Evolutionary conservation across 37 sponge, comb jelly and placozoan genomes (phyloP).

Genomic region (Geodia barretti): DNA sequence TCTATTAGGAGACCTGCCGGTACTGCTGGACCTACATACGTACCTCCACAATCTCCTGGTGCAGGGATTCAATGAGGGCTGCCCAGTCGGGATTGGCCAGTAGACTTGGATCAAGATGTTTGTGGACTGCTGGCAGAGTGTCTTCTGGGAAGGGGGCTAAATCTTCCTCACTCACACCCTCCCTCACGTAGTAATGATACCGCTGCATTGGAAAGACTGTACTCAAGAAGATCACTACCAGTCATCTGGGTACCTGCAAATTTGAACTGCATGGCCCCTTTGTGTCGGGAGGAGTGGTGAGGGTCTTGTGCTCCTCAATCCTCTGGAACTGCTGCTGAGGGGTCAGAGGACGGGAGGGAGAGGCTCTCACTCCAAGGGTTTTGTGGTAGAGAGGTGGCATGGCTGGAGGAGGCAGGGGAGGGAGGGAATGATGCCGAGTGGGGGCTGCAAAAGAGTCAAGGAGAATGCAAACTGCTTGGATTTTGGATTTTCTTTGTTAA

Average conservation of each 20-base stretch:
- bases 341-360: slow-evolving; percentile 73
- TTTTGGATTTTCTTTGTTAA: background rate
- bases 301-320: slow-evolving; percentile 34
- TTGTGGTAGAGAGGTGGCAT: slow-evolving; percentile 75
- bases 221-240: too few relatives aligned
- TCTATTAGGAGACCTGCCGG: background rate
- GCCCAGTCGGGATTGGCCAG: slow-evolving; percentile 57
- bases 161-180: slow-evolving; percentile 54
- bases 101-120: slow-evolving; percentile 33
- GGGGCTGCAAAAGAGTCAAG: background rate
- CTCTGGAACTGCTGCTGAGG: slow-evolving; percentile 71
- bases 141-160: slow-evolving; percentile 69
- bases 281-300: background rate
- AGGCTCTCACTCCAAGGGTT: slow-evolving; percentile 11
- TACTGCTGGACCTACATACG: background rate
- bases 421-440: slow-evolving; percentile 5
- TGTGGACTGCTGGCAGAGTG: slow-evolving; percentile 41
- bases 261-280: too few relatives aligned
- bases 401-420: slow-evolving; percentile 56
- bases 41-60: slow-evolving; percentile 55
- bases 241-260: too few relatives aligned
- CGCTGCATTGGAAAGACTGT: slow-evolving; percentile 48
- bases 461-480: background rate
- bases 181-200: slow-evolving; percentile 77
- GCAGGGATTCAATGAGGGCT: slow-evolving; percentile 35